These are phyloP conservation scores for Drosophila atripex DNA, from an alignment of 2,888 invertebrate species.

Conservation along the genomic window DNA sequence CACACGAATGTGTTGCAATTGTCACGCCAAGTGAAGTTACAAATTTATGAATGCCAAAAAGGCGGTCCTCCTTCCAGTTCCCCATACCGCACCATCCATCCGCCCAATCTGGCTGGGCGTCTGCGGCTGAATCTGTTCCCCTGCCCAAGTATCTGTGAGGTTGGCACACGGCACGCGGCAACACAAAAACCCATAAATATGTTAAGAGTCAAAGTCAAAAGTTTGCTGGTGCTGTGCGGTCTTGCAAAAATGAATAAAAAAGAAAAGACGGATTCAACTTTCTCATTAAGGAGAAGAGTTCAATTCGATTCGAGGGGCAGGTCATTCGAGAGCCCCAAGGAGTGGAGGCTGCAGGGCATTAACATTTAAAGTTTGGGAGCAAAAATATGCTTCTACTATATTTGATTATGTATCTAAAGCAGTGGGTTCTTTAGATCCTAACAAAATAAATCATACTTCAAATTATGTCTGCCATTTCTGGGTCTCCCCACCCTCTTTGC, in stretches of 20 bases:
- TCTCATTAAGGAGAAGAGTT: slow-evolving; percentile 73
- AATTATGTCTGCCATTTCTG: background rate
- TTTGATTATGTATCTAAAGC: too few species aligned
- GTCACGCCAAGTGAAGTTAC: slow-evolving; percentile 83
- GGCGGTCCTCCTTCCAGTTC: slow-evolving; percentile 38
- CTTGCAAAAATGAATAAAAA: slow-evolving; percentile 23
- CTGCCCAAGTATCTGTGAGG: slow-evolving; percentile 29
- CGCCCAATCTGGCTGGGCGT: slow-evolving; percentile 42
- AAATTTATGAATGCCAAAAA: slow-evolving; percentile 83
- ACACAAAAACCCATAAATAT: slow-evolving; percentile 78
- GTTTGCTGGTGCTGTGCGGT: slow-evolving; percentile 52
- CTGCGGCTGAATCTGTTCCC: slow-evolving; percentile 34
- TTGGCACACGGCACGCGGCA: slow-evolving; percentile 71
- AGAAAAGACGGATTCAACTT: slow-evolving; percentile 47
- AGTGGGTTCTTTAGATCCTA: background rate
- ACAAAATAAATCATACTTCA: slow-evolving; percentile 13
- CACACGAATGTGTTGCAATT: slow-evolving; percentile 82
- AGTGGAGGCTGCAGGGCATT: background rate
- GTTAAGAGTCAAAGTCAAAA: slow-evolving; percentile 79
- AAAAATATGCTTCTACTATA: background rate
- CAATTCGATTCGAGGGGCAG: slow-evolving; percentile 54
- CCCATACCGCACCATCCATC: slow-evolving; percentile 20
- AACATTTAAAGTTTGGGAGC: background rate
- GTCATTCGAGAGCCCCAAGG: slow-evolving; percentile 46
- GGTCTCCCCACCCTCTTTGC: slow-evolving; percentile 4